phyloP scores from a whole-genome alignment of 2,113 vertebrate species.

The Microcebus tavaratra region DNA sequence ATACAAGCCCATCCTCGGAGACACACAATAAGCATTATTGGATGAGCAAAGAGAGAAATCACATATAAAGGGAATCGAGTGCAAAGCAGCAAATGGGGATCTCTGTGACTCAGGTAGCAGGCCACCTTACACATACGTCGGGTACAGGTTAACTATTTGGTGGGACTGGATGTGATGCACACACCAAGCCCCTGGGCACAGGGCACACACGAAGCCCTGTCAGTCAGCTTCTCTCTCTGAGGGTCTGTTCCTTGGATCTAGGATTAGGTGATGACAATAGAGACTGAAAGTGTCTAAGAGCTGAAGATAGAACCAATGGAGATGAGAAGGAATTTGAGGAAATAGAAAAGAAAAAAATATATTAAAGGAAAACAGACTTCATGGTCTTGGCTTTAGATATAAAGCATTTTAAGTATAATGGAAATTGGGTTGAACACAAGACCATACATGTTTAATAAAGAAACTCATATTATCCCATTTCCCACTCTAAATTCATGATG shows the following conservation, averaged over 20 bases:
- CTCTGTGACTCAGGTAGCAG: background rate
- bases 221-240: background rate
- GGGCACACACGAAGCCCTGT: background rate
- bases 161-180: background rate
- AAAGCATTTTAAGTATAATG: background rate
- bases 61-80: background rate
- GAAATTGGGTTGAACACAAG: background rate
- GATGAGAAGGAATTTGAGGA: background rate
- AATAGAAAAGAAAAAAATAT: background rate
- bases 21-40: background rate
- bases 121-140: background rate
- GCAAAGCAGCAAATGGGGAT: background rate
- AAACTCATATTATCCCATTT: background rate
- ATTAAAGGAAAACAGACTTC: background rate
- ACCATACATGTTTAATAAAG: background rate
- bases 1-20: background rate
- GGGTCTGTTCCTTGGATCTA: background rate
- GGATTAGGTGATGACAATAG: background rate
- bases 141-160: too few species aligned
- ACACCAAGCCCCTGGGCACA: background rate
- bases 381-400: background rate
- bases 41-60: background rate
- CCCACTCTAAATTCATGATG: background rate
- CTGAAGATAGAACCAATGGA: background rate
- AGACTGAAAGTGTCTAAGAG: background rate